Evolutionary conservation across 1,140 invertebrate genomes (phyloP).

Genomic region (Drosophila erecta): DNA sequence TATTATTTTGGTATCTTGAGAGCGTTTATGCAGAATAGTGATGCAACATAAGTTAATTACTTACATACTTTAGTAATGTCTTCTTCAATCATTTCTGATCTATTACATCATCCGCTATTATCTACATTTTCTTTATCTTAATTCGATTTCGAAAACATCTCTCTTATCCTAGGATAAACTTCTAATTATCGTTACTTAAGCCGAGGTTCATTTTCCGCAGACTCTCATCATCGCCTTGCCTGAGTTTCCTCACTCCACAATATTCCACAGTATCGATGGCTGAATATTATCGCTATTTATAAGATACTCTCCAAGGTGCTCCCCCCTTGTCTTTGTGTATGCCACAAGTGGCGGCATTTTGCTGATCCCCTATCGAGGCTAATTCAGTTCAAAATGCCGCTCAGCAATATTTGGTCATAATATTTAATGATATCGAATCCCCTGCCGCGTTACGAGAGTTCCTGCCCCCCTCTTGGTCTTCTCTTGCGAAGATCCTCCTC

Average conservation of each 20-base stretch:
- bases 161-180: conserved; percentile 15
- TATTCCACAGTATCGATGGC: conserved; percentile 20
- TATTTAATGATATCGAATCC: conserved; percentile 67
- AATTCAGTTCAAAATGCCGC: conserved; percentile 55
- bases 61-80: not conserved
- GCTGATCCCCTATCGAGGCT: conserved; percentile 45
- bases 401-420: conserved; percentile 75
- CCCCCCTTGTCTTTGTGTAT: not conserved
- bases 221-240: conserved; percentile 4
- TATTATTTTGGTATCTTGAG: too few relatives aligned
- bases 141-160: conserved; percentile 13
- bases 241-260: conserved; percentile 3
- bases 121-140: not conserved
- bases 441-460: conserved; percentile 48
- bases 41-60: not conserved
- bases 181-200: conserved; percentile 29
- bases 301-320: conserved; percentile 17
- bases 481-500: conserved; percentile 1
- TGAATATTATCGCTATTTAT: conserved; percentile 52
- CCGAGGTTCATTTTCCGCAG: not conserved
- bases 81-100: not conserved
- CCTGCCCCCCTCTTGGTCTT: not conserved
- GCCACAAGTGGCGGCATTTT: conserved; percentile 14
- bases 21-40: too few relatives aligned
- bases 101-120: not conserved